phyloP scores from a whole-genome alignment of 2,888 invertebrate genomes.

The Pollenia labialis region DNA sequence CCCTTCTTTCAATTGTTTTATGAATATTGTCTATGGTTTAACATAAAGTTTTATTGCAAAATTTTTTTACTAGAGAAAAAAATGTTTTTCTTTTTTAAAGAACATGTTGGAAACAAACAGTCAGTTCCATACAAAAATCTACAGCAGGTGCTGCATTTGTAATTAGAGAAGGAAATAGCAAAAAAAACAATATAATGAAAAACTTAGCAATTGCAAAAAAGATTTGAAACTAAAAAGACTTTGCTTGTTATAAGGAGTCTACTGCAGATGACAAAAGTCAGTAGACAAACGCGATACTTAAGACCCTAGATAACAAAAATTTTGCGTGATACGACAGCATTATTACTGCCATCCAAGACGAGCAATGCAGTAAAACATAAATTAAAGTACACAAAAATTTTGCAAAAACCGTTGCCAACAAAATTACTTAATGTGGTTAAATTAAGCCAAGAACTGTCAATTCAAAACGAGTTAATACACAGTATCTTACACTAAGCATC shows the following conservation, averaged over 20 bases:
- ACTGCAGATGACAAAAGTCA: slow-evolving; percentile 22
- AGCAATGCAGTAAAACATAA: slow-evolving; percentile 42
- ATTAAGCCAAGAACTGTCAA: slow-evolving; percentile 41
- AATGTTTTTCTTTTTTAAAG: slow-evolving; percentile 31
- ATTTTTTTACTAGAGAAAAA: slow-evolving; percentile 9
- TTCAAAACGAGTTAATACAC: not conserved
- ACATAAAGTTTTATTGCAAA: slow-evolving; percentile 46
- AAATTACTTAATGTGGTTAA: slow-evolving; percentile 35
- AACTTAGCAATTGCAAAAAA: slow-evolving; percentile 39
- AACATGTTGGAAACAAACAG: slow-evolving; percentile 37
- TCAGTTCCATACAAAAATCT: slow-evolving; percentile 3
- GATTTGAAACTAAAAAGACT: slow-evolving; percentile 7
- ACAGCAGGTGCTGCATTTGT: slow-evolving; percentile 72
- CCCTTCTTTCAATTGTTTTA: slow-evolving; percentile 41
- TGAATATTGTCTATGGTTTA: slow-evolving; percentile 45
- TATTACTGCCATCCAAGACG: slow-evolving; percentile 12
- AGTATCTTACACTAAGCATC: slow-evolving; percentile 12
- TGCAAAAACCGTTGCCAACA: not conserved
- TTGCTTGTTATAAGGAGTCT: slow-evolving; percentile 11
- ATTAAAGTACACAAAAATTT: slow-evolving; percentile 2
- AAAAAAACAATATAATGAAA: slow-evolving; percentile 25
- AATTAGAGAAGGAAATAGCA: slow-evolving; percentile 67
- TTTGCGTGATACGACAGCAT: slow-evolving; percentile 39
- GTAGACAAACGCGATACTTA: slow-evolving; percentile 21
- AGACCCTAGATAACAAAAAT: slow-evolving; percentile 32